Evolutionary conservation across 2,888 invertebrate species (phyloP).

Genomic region (Fragum sueziense): DNA sequence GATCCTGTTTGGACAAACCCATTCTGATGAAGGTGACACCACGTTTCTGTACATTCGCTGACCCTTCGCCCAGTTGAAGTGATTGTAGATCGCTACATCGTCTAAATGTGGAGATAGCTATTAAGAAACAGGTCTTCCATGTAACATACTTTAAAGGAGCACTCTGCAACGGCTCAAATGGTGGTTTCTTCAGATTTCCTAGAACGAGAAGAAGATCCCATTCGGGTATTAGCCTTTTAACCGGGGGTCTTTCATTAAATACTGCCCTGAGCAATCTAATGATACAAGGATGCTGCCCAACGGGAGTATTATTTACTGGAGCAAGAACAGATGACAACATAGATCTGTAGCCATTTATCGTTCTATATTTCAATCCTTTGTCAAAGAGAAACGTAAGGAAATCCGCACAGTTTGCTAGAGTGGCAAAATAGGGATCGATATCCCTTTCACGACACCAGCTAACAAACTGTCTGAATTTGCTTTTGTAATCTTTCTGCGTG

Average conservation of each 20-base stretch:
- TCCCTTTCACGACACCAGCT: conserved; percentile 47
- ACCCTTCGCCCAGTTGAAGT: conserved; percentile 26
- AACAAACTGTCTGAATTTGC: conserved; percentile 38
- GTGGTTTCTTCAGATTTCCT: conserved; percentile 28
- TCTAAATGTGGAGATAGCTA: conserved; percentile 41
- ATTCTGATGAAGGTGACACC: conserved; percentile 37
- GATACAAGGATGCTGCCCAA: conserved; percentile 40
- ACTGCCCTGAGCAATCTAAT: conserved; percentile 26
- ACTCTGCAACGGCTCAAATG: conserved; percentile 32
- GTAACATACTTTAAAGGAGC: conserved; percentile 25
- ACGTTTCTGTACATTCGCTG: conserved; percentile 32
- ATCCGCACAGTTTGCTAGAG: conserved; percentile 31
- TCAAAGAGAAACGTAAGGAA: conserved; percentile 21
- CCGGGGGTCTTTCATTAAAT: conserved; percentile 48
- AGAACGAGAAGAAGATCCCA: conserved; percentile 47
- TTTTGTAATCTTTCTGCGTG: conserved; percentile 21
- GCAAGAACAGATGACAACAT: conserved; percentile 28
- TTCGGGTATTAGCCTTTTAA: conserved; percentile 32
- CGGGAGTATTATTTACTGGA: conserved; percentile 22
- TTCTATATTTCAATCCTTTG: conserved; percentile 27
- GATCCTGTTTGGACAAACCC: conserved; percentile 41
- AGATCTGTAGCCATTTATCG: conserved; percentile 28
- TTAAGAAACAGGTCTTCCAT: conserved; percentile 35
- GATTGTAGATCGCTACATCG: conserved; percentile 40
- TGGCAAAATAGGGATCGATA: conserved; percentile 41